Conservation (phyloP, 2,113 vertebrate species). For the Phainopepla nitens region DNA sequence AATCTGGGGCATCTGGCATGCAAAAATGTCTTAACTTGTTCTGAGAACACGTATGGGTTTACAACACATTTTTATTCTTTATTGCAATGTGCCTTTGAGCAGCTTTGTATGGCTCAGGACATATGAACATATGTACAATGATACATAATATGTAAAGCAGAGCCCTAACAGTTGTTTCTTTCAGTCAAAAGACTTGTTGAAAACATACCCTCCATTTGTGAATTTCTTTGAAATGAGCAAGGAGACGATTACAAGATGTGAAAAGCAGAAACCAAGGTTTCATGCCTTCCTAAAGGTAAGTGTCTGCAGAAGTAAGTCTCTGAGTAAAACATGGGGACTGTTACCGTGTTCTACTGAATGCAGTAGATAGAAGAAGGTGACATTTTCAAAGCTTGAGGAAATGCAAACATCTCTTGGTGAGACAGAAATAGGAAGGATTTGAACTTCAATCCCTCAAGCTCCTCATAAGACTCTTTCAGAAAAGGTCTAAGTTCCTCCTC, state of each 20-base stretch:
- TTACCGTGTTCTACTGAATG: neutral
- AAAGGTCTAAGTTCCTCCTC: neutral
- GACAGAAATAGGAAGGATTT: neutral
- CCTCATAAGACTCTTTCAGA: neutral
- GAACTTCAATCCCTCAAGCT: neutral
- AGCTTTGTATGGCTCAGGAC: neutral
- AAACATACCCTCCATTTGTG: slow-evolving; percentile 94
- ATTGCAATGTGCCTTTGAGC: slow-evolving; percentile 1
- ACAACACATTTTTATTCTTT: neutral
- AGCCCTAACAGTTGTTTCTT: slow-evolving; percentile 33
- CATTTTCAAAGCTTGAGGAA: neutral
- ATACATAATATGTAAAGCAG: neutral
- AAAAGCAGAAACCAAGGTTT: slow-evolving; percentile 95
- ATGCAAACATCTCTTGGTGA: neutral
- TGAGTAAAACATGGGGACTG: neutral
- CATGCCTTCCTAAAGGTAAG: slow-evolving; percentile 96
- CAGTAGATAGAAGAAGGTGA: neutral
- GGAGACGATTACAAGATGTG: slow-evolving; percentile 92
- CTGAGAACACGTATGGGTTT: neutral
- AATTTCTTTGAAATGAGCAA: slow-evolving; percentile 99
- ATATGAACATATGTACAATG: neutral
- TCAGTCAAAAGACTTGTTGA: slow-evolving; percentile 93
- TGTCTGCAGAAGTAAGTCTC: neutral
- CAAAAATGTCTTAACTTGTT: neutral
- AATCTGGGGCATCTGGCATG: neutral